Conservation (phyloP, 1,140 invertebrate genomes). For the Paraescarpia echinospica region DNA sequence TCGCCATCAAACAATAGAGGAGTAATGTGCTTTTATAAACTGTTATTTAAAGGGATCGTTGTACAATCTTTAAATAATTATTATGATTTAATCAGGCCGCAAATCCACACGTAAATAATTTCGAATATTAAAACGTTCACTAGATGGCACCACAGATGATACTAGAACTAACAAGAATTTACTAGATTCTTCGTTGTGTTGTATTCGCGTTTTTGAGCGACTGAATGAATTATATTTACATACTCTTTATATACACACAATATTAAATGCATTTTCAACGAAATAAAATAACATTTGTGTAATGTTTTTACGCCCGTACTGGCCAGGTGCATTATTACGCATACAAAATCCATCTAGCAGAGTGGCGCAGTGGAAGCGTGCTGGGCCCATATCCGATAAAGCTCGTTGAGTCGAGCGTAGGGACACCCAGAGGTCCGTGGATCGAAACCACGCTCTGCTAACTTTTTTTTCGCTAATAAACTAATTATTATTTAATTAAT, state of each 20-base stretch:
- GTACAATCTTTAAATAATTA: too few species aligned
- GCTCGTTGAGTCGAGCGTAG: background rate
- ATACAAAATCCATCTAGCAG: background rate
- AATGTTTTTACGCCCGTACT: background rate
- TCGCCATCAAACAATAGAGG: too few species aligned
- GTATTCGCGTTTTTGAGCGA: background rate
- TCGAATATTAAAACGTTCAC: background rate
- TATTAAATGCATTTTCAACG: background rate
- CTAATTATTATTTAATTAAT: too few species aligned
- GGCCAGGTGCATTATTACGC: background rate
- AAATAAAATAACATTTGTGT: background rate
- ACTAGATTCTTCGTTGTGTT: background rate
- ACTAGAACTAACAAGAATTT: background rate
- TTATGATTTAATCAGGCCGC: background rate
- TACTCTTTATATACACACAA: background rate
- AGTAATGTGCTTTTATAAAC: too few species aligned
- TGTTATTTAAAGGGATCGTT: too few species aligned
- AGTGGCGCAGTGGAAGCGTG: slow-evolving; percentile 2
- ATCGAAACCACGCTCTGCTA: slow-evolving; percentile 3
- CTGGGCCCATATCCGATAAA: background rate
- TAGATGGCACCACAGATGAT: background rate
- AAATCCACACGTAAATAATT: background rate
- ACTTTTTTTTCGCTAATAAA: background rate
- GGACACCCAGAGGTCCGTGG: slow-evolving; percentile 2
- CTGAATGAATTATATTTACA: background rate